phyloP scores from a whole-genome alignment of 2,888 invertebrate genomes.

The Hecatera dysodea region DNA sequence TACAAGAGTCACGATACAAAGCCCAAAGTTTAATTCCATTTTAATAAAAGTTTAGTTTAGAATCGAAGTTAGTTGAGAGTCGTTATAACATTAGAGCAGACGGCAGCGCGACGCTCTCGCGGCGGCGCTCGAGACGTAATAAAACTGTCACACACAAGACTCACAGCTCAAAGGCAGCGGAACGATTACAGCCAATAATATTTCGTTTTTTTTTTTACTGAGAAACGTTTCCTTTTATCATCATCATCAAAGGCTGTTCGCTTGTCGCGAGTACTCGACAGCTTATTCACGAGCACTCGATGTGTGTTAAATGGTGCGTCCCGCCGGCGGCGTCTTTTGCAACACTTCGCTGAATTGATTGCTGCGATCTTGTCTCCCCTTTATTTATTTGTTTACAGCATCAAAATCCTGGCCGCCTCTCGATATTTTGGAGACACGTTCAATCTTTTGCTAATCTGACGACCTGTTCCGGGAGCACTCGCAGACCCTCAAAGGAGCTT shows the following conservation, averaged over 20 bases:
- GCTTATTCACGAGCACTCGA: conserved; percentile 47
- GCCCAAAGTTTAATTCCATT: conserved; percentile 35
- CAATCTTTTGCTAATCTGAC: conserved; percentile 30
- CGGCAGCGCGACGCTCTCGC: background rate
- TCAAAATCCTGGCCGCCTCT: background rate
- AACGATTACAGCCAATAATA: conserved; percentile 72
- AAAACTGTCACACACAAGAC: conserved; percentile 70
- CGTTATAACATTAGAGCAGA: conserved; percentile 11
- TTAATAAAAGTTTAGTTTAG: conserved; percentile 48
- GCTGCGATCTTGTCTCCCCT: conserved; percentile 32
- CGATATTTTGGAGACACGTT: conserved; percentile 9
- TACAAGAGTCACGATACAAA: conserved; percentile 8
- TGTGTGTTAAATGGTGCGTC: conserved; percentile 61
- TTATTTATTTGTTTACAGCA: conserved; percentile 7
- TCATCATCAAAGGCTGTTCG: conserved; percentile 68
- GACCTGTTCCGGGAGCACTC: conserved; percentile 20
- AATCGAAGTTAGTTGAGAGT: conserved; percentile 35
- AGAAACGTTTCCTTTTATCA: conserved; percentile 64
- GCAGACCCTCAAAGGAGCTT: conserved; percentile 55
- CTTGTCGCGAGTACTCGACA: conserved; percentile 50
- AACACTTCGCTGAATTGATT: conserved; percentile 35
- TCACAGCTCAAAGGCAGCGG: conserved; percentile 66
- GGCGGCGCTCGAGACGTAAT: conserved; percentile 59
- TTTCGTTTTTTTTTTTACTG: conserved; percentile 66
- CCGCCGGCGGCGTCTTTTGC: conserved; percentile 14